Evolutionary conservation across 2,113 vertebrate genomes (phyloP).

Genomic region (Aegithalos caudatus): DNA sequence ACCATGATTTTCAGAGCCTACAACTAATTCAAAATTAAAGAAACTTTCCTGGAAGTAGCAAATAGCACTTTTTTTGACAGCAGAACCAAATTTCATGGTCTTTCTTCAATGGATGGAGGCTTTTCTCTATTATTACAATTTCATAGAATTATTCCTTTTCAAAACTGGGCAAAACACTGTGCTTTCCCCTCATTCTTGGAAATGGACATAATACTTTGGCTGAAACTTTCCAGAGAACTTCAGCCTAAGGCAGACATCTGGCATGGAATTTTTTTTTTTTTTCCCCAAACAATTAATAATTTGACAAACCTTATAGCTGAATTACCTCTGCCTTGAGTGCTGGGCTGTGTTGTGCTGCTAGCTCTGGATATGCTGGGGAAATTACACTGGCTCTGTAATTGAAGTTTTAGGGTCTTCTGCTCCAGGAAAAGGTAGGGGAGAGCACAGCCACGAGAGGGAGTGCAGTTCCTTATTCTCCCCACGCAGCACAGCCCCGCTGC

Average conservation of each 20-base stretch:
- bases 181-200: conserved; percentile 41
- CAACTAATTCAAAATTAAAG: not conserved
- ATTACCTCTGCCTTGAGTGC: not conserved
- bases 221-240: conserved; percentile 12
- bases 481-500: not conserved
- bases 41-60: conserved; percentile 39
- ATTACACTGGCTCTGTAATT: not conserved
- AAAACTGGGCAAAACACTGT: not conserved
- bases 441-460: not conserved
- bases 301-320: not conserved
- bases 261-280: not conserved
- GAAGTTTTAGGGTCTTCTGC: not conserved
- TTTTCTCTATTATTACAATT: not conserved
- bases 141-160: conserved; percentile 27
- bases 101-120: not conserved
- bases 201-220: conserved; percentile 11
- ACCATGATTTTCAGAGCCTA: not conserved
- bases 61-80: not conserved
- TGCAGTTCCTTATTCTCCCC: not conserved
- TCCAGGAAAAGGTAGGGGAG: not conserved
- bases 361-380: not conserved
- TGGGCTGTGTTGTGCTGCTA: not conserved
- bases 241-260: conserved; percentile 50
- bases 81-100: not conserved
- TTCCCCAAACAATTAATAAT: not conserved